Evolutionary conservation across 2,888 invertebrate species (phyloP).

Genomic region (Meta bourneti): DNA sequence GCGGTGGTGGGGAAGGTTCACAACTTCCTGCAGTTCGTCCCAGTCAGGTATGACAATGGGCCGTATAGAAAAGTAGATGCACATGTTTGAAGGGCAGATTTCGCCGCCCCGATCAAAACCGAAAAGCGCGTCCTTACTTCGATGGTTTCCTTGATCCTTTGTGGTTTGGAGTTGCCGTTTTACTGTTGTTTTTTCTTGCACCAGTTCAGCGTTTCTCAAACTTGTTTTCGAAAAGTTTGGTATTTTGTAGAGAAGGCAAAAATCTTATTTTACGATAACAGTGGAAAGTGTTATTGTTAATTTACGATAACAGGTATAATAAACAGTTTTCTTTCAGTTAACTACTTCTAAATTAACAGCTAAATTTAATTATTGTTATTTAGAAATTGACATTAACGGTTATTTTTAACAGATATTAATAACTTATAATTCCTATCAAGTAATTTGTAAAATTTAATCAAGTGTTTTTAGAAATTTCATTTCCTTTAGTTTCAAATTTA

Average conservation of each 20-base stretch:
- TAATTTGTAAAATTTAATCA: no score
- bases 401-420: no score
- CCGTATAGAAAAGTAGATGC: slow-evolving; percentile 44
- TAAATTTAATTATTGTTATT: no score
- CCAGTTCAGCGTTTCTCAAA: background rate
- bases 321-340: no score
- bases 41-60: slow-evolving; percentile 67
- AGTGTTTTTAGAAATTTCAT: no score
- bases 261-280: background rate
- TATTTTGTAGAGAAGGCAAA: background rate
- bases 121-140: background rate
- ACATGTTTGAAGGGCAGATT: slow-evolving; percentile 38
- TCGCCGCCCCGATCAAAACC: background rate
- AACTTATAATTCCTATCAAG: no score
- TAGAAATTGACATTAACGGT: no score
- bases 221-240: background rate
- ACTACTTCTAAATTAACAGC: no score
- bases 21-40: slow-evolving; percentile 54
- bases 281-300: no score
- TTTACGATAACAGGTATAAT: no score
- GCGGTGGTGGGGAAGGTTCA: slow-evolving; percentile 36
- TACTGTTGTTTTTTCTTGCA: background rate
- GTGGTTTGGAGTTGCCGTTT: background rate
- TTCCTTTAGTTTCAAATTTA: no score
- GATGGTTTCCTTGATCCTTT: background rate